Percentiles rank a stretch among this genome's conserved stretches.
Evolutionary conservation across 2,797 vertebrate species (phyloP).

Genomic region (Semaprochilodus insignis): DNA sequence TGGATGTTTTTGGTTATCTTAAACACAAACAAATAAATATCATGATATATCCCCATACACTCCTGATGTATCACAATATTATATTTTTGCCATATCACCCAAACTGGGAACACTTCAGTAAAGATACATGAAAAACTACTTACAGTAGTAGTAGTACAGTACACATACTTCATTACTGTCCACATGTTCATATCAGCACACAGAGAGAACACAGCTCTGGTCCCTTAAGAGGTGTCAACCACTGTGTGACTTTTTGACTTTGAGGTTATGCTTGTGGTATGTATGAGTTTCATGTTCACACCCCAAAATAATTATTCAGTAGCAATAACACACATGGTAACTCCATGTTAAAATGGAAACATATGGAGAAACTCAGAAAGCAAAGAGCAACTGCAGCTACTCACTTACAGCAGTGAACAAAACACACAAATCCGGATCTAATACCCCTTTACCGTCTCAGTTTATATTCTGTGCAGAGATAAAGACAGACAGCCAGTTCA

Average conservation of each 20-base stretch:
- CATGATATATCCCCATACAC: no score
- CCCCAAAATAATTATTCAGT: conserved; percentile 58
- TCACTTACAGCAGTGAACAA: background rate
- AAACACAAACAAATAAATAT: no score
- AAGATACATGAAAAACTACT: no score
- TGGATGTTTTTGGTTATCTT: no score
- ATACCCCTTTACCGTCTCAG: conserved; percentile 17
- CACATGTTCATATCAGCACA: conserved; percentile 6
- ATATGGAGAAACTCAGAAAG: background rate
- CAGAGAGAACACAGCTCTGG: conserved; percentile 12
- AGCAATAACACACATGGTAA: conserved; percentile 39
- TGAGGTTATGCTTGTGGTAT: conserved; percentile 40
- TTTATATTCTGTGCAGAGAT: conserved; percentile 43
- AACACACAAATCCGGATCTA: background rate
- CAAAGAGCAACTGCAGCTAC: background rate
- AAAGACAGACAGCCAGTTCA: conserved; percentile 35
- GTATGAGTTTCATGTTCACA: conserved; percentile 50
- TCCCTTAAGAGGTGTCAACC: conserved; percentile 32
- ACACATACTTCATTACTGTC: no score
- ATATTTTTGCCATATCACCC: no score
- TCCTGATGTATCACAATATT: no score
- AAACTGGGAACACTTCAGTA: no score
- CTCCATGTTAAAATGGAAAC: conserved; percentile 48
- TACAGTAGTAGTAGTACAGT: no score
- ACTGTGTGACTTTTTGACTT: conserved; percentile 45